A percentile compares a stretch with the other conserved stretches of the same genome.
Evolutionary conservation across 2,113 vertebrate species (phyloP).

Genomic region (Ardeotis arabs): DNA sequence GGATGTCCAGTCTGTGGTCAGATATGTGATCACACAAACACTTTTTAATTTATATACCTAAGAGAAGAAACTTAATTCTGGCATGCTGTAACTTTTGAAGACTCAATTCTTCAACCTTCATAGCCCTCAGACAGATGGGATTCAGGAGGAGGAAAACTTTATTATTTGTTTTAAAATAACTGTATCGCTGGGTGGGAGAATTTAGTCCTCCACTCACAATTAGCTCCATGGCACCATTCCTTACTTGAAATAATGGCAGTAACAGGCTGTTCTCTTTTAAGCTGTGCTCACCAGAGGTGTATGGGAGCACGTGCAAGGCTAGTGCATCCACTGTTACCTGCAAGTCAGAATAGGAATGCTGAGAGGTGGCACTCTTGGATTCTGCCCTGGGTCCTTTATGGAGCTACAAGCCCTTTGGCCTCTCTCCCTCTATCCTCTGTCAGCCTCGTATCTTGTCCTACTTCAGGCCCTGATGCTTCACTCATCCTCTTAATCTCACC

Average conservation of each 20-base stretch:
- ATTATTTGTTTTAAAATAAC: slow-evolving; percentile 59
- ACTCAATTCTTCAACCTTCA: slow-evolving; percentile 8
- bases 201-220: slow-evolving; percentile 27
- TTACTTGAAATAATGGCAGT: slow-evolving; percentile 3
- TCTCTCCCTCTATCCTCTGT: background rate
- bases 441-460: background rate
- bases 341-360: background rate
- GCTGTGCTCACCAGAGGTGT: background rate
- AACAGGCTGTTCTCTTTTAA: background rate
- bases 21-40: background rate
- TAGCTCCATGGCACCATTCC: background rate
- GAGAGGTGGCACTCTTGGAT: background rate
- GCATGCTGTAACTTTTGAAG: background rate
- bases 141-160: slow-evolving; percentile 42
- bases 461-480: background rate
- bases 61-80: background rate
- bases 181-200: slow-evolving; percentile 38
- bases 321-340: background rate
- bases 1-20: background rate
- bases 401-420: background rate
- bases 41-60: background rate
- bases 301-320: background rate
- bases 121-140: slow-evolving; percentile 59
- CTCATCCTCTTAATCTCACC: background rate
- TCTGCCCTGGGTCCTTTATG: background rate